These are phyloP conservation scores for Trichosurus vulpecula DNA, from an alignment of 2,797 vertebrate genomes.

Conservation along the genomic window DNA sequence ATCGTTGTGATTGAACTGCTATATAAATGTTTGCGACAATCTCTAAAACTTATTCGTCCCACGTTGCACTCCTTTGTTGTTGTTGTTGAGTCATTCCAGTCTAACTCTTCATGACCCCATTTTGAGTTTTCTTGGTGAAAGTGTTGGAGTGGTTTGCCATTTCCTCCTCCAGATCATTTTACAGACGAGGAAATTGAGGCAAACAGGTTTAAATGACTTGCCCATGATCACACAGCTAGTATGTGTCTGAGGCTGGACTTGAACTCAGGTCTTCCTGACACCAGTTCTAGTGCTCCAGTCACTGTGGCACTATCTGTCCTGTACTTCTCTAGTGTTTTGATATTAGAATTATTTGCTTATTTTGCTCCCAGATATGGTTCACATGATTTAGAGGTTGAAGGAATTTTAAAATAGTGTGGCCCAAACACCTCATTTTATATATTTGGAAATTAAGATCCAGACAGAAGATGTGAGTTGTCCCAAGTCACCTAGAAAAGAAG, in stretches of 20 bases:
- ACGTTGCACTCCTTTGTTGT: neutral
- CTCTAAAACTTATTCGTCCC: neutral
- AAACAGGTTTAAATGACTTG: neutral
- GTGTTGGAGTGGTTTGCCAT: neutral
- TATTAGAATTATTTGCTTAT: neutral
- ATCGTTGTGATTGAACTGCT: neutral
- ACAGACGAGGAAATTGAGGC: neutral
- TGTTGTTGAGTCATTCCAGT: neutral
- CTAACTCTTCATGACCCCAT: neutral
- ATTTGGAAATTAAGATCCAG: neutral
- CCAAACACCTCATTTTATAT: neutral
- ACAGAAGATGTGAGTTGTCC: neutral
- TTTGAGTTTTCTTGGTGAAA: neutral
- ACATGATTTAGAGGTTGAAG: neutral
- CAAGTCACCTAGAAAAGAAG: neutral
- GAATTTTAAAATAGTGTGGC: neutral
- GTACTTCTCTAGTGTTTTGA: neutral
- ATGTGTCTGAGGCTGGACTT: too few species aligned
- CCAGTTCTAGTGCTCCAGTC: too few species aligned
- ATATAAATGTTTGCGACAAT: neutral
- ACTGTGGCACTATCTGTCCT: too few species aligned
- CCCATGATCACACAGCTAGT: too few species aligned
- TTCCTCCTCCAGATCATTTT: neutral
- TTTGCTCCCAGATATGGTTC: neutral
- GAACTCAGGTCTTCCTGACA: too few species aligned